Base-by-base conservation (phyloP, 2,113 vertebrate genomes). In the Toxostoma redivivum region DNA sequence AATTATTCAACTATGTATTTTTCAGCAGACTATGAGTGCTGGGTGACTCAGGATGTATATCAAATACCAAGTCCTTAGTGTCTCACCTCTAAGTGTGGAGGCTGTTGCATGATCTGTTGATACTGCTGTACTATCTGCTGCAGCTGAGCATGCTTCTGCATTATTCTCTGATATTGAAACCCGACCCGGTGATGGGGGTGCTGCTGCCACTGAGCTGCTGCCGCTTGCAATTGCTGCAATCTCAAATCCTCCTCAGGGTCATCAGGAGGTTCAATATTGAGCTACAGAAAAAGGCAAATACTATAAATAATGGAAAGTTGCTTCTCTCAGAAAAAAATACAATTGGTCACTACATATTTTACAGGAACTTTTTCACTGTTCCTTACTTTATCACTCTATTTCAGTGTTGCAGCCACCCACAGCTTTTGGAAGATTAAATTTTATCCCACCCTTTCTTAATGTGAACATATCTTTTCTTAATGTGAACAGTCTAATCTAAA, bases 171-270 rank as follows among this genome's bases (percentile, higher is more conserved):
- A 96, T 99, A 99, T 11, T 99, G 99, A 95, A 99, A 98, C 38
- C 99, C 98, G 5, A 98, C 98, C 24, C 99, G 98, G 65, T 99
- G 99, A 47, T 99, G 99, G 83, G 99, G 99, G 71, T 99, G 99
- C 83, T 99, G 99, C 94, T 99, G 99, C 99, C 99, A 99, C 58
- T 99, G 99, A 42, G 99, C 99, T 25, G 99, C 99, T 66, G 99
- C 99, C 0, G 98, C 99, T 95, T 99, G 99, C 80, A 99, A 94
- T 76, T 99, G 99, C 91, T 99, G 98, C 85, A 99, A 98, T 47
- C 99, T 98, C 70, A 98, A 98, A 42, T 98, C 98, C 95, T 99
- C 99, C 76, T 98, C 99, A 1, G 99, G 98, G 88, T 99, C 98
- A 89, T 98, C 98, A 8, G 98, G 82, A 56, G 97, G 96, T 78